phyloP scores from a whole-genome alignment of 2,888 invertebrate species.

The Drosophila macrothrix region DNA sequence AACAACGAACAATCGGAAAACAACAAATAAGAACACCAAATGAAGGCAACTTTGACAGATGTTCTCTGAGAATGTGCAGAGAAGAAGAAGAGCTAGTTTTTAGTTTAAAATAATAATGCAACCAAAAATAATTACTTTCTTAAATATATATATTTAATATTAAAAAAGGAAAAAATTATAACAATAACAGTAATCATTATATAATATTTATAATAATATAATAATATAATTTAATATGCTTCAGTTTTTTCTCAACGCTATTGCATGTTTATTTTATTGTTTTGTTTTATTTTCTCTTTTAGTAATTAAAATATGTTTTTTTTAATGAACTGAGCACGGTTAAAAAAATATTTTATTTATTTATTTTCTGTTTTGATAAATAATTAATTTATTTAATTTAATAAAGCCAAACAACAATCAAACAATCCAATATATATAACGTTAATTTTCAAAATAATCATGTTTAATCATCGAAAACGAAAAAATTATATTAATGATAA shows the following conservation, averaged over 20 bases:
- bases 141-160: not conserved
- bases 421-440: not conserved
- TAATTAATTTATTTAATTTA: not conserved
- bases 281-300: not conserved
- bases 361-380: not conserved
- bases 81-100: not conserved
- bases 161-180: not conserved
- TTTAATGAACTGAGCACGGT: not conserved
- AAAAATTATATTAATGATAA: not conserved
- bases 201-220: not conserved
- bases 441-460: not conserved
- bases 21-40: conserved; percentile 35
- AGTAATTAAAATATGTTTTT: not conserved
- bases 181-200: not conserved
- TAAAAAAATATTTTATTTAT: not conserved
- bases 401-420: not conserved
- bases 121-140: not conserved
- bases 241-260: not conserved
- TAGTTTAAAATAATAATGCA: not conserved
- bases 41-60: conserved; percentile 43
- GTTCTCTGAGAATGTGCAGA: conserved; percentile 1
- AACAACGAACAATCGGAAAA: conserved; percentile 58
- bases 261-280: not conserved
- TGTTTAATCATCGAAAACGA: not conserved
- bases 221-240: not conserved